These are phyloP conservation scores for Leptarthrus brevirostris DNA, from an alignment of 2,888 invertebrate species.

Conservation along the genomic window DNA sequence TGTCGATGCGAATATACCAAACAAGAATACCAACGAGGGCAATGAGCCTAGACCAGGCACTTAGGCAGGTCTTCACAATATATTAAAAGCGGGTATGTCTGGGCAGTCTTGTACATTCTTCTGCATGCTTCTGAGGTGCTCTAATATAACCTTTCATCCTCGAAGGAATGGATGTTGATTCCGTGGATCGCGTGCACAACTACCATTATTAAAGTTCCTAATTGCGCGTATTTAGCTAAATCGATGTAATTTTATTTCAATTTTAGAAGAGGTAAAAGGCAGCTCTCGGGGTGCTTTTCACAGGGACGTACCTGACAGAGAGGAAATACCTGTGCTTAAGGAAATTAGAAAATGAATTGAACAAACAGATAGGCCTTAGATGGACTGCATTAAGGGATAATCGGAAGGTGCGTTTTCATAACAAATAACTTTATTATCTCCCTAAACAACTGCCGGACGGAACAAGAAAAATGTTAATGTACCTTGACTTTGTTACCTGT, in stretches of 20 bases:
- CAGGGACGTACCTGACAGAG: background rate
- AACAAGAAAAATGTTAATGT: no score
- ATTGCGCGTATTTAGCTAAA: slow-evolving; percentile 49
- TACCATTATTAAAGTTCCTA: slow-evolving; percentile 44
- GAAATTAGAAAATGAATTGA: slow-evolving; percentile 30
- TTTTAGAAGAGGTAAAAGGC: background rate
- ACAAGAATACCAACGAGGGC: slow-evolving; percentile 24
- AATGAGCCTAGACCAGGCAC: background rate
- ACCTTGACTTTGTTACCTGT: no score
- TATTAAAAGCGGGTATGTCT: slow-evolving; percentile 31
- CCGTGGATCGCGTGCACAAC: slow-evolving; percentile 47
- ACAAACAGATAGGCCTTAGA: slow-evolving; percentile 5
- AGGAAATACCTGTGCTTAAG: background rate
- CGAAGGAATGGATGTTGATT: slow-evolving; percentile 35
- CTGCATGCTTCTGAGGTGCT: background rate
- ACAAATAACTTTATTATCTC: slow-evolving; percentile 32
- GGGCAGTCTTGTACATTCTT: slow-evolving; percentile 13
- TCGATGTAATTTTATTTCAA: slow-evolving; percentile 49
- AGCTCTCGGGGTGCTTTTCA: background rate
- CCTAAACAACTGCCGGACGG: background rate
- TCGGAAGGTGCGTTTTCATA: slow-evolving; percentile 5
- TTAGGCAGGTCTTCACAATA: background rate
- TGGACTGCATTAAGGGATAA: slow-evolving; percentile 6
- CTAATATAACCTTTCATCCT: slow-evolving; percentile 17
- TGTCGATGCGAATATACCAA: no score